Base-by-base conservation (phyloP, 2,888 invertebrate genomes). In the Limnephilus lunatus region DNA sequence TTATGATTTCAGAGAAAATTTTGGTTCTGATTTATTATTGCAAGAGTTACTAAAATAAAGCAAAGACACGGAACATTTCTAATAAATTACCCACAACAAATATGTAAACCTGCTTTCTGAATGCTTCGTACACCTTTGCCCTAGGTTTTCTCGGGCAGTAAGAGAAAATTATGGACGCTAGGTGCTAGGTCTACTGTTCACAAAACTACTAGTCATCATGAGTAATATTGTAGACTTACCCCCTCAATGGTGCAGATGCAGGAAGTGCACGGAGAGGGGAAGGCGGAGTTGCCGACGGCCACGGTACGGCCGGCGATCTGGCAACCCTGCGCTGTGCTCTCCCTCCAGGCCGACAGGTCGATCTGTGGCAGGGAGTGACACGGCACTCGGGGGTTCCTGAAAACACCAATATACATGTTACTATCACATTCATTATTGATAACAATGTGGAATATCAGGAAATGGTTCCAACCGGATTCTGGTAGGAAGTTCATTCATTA, bases 251-350 rank as follows among this genome's bases (percentile, higher is more conserved):
- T 98, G 94, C 98, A 99, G 92, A 98, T 97, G 94, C 98, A 99
- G 91, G 98, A 98, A 0, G 98, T 98, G 95, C 98, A 99, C 3
- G 98, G 98, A n/a, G 98, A 97, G 0, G 98, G 98, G 95, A 98
- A 98, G 35, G 98, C 98, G 0, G 98, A 98, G 93, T 98, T 98
- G 0, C 98, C 98, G 9, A 98, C 97, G 9, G 97, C 97, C 11
- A 98, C 97, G 92, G 97, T 97, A 53, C 97, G 96, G 85, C 97
- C 98, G 2, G 98, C 98, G 94, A 98, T 98, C 90, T 98, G 97
- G 94, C 98, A 98, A 25, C 98, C 98, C 94, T 97, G 97, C 31
- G 97, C 95, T 0, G 97, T 97, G 91, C 97, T 97, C 95, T 99
- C 98, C 68, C 98, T 96, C 98, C 98, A 99, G 85, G 98, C 97